Evolutionary conservation across 1,140 invertebrate species (phyloP).

Genomic region (Dreissena polymorpha): DNA sequence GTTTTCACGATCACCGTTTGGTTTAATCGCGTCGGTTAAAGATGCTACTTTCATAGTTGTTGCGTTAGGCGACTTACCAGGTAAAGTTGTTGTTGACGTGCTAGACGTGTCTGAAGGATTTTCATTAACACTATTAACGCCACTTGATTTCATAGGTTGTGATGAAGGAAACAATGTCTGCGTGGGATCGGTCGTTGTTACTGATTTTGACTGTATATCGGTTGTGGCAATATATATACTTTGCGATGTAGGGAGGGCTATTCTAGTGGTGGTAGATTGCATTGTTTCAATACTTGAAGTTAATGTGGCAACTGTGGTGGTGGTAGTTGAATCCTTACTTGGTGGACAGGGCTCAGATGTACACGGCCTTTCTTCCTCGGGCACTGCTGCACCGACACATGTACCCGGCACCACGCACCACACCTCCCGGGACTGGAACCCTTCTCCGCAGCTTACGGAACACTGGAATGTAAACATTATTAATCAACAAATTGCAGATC

Average conservation of each 20-base stretch:
- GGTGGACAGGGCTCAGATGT: conserved; percentile 39
- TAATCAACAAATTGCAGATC: background rate
- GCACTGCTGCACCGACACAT: conserved; percentile 65
- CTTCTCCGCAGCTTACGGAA: conserved; percentile 70
- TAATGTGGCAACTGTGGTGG: conserved; percentile 36
- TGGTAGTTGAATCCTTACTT: conserved; percentile 34
- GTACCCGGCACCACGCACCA: conserved; percentile 58
- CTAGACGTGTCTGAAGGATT: too few relatives aligned
- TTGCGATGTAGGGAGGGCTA: background rate
- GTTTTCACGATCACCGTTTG: too few relatives aligned
- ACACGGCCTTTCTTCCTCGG: conserved; percentile 60
- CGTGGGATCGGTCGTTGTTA: background rate
- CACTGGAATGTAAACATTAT: conserved; percentile 68
- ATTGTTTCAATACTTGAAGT: too few relatives aligned
- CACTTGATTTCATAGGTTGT: too few relatives aligned
- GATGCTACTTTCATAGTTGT: too few relatives aligned
- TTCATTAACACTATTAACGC: too few relatives aligned
- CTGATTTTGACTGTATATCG: background rate
- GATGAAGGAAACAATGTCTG: background rate
- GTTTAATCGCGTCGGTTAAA: too few relatives aligned
- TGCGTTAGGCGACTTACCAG: too few relatives aligned
- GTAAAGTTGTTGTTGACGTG: too few relatives aligned
- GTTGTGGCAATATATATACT: background rate
- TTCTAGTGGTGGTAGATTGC: background rate
- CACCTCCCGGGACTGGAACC: conserved; percentile 72